Evolutionary conservation across 1,140 invertebrate species (phyloP), one percentile per base, ranked within the genome.

Genomic region (Neodiprion fabricii): DNA sequence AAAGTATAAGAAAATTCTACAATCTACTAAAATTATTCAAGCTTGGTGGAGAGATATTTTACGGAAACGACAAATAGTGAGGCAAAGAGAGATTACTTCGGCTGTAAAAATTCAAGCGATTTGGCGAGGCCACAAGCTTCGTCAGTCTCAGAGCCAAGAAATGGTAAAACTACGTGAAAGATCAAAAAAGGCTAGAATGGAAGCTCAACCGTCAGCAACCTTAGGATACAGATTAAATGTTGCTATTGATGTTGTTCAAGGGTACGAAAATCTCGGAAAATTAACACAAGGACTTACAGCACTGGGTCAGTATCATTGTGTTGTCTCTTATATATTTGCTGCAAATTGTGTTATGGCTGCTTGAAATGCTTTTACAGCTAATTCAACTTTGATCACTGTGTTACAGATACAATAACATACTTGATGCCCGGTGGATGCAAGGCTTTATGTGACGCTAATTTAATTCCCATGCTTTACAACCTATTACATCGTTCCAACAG

Each of bases 101-200:
- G 92, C 91, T 40, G 87, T 85, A 0, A 90, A 89, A 76, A 94
- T 94, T 75, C 93, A 94, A 89, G 86, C 91, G 14, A 77, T 88
- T n/a, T 94, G 92, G 91, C 90, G 91, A 72, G 93, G 93, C 1
- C 90, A 92, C 79, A 81, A 74, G 14, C 83, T 88, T 14, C 89
- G 93, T 10, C 79, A 83, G 48, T 78, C 77, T 4, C 73, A 86
- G 23, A 79, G 82, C 14, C 69, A 82, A n/a, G 78, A 87, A 8
- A 80, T 90, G 47, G 74, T 76, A 11, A 81, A 86, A 70, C 75
- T 93, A 0, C 81, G 89, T 10, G 82, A 85, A 21, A 88, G 91
- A 48, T 85, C 89, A 0, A 76, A 85, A 23, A 89, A 90, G 10
- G 87, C 89, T 1, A 79, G 88, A 1, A 78, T 85, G 68, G 89